phyloP scores from a whole-genome alignment of 2,113 vertebrate species.

The Calyptomena viridis region DNA sequence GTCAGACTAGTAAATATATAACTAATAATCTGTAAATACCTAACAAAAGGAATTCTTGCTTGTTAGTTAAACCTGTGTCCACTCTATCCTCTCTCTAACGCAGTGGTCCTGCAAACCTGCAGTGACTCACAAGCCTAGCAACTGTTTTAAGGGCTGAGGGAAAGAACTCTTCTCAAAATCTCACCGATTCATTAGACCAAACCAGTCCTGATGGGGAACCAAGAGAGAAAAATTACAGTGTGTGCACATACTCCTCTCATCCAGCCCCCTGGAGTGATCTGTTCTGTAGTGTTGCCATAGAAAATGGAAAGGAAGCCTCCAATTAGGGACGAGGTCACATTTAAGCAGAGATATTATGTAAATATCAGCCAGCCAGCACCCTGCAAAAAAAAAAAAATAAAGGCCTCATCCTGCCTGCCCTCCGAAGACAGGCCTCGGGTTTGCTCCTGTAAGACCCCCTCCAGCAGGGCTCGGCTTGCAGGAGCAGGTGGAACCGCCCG shows the following conservation, averaged over 20 bases:
- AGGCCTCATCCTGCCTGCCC: not conserved
- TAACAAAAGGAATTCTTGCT: not conserved
- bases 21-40: not conserved
- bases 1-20: not conserved
- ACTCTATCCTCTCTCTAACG: not conserved
- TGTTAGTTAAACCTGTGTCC: not conserved
- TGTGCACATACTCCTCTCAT: not conserved
- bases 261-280: not conserved
- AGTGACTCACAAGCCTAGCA: not conserved
- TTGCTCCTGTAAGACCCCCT: not conserved
- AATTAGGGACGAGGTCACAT: constrained; percentile 44
- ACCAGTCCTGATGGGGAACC: not conserved
- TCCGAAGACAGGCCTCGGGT: not conserved
- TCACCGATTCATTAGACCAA: not conserved
- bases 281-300: constrained; percentile 25
- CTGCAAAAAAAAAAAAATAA: not conserved
- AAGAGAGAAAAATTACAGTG: not conserved
- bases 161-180: constrained; percentile 5
- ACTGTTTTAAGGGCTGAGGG: not conserved
- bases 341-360: constrained; percentile 40
- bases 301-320: constrained; percentile 32
- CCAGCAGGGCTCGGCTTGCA: not conserved
- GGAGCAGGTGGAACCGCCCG: not conserved
- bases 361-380: not conserved
- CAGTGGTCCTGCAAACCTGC: not conserved